Base-by-base conservation (phyloP, 2,113 vertebrate genomes). In the Euleptes europaea region DNA sequence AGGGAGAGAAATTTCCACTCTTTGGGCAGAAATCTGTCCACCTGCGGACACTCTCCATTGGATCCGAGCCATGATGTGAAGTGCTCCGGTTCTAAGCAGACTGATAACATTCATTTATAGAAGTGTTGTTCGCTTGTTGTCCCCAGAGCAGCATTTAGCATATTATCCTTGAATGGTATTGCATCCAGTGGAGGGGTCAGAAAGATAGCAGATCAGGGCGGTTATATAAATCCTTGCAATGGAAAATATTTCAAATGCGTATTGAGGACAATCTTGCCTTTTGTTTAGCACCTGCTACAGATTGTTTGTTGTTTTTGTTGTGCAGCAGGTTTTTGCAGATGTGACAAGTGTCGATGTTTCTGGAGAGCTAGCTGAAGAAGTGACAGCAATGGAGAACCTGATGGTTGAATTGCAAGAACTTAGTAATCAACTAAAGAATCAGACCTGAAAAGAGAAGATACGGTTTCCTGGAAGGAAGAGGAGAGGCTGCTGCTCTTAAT, bases 301-400 rank as follows among this genome's bases (percentile, higher is more conserved):
- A 66, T 72, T 81, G 70, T 40, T 1, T 67, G 31, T 28, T 92
- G 65, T 91, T 91, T n/a, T 89, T 92, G 21, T 93, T 80, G 9
- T 89, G 35, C 94, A 99, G 99, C 98, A 99, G 93, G 94, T 95
- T 88, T 98, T 98, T 95, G 94, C 95, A 5, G 98, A 98, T 44
- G 93, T 94, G 70, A 90, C 90, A 35, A 97, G 95, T 4, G 97
- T 97, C 47, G 96, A 96, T 51, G 63, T 99, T 89, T 95, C 94
- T 26, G 21, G 63, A 0, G 97, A 98, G 54, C 92, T 99, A 88
- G 94, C 93, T 85, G 96, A 96, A 33, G 95, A 97, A 12, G 91
- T 98, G 47, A 90, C 92, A 42, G 84, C 95, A 26, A 91, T 98
- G 95, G 97, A 98, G 69, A 93, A 90, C 57, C 82, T 97, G 70